Conservation (phyloP, 1,140 invertebrate genomes). For the Bombus cullumanus region DNA sequence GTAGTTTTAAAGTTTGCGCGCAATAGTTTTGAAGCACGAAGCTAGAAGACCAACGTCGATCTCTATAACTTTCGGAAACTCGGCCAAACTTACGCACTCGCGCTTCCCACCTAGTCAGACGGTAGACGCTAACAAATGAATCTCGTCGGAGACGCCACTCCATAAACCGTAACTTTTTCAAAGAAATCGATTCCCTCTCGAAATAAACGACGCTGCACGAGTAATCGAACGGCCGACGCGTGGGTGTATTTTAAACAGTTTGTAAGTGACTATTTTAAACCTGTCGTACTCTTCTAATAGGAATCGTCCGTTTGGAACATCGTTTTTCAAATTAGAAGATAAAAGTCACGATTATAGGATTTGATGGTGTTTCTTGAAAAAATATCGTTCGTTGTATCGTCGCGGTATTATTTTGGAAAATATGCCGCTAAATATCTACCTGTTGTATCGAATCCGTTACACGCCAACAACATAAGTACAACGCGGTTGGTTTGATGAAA, state of each 20-base stretch:
- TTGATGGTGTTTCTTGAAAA: not conserved
- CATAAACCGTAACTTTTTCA: slow-evolving; percentile 6
- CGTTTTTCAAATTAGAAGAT: not conserved
- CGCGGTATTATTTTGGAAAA: not conserved
- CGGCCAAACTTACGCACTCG: slow-evolving; percentile 49
- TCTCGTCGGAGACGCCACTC: not conserved
- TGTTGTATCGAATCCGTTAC: not conserved
- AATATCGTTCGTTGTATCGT: not conserved
- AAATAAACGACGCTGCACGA: not conserved
- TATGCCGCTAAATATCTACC: not conserved
- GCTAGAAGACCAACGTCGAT: not conserved
- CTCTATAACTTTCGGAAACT: slow-evolving; percentile 49
- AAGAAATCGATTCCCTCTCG: slow-evolving; percentile 13
- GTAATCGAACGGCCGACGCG: not conserved
- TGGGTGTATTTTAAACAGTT: not conserved
- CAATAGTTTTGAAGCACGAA: slow-evolving; percentile 44
- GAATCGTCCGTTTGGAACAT: not conserved
- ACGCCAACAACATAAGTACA: too few relatives aligned
- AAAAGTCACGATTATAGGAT: not conserved
- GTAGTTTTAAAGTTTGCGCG: slow-evolving; percentile 38
- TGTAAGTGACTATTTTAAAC: not conserved
- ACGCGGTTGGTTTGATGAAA: not conserved
- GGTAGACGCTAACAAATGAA: slow-evolving; percentile 32
- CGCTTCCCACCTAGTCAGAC: not conserved
- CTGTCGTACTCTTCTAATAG: not conserved